Evolutionary conservation across 2,797 vertebrate species (phyloP), one percentile per base, ranked within the genome.

Genomic region (Siniperca scherzeri): DNA sequence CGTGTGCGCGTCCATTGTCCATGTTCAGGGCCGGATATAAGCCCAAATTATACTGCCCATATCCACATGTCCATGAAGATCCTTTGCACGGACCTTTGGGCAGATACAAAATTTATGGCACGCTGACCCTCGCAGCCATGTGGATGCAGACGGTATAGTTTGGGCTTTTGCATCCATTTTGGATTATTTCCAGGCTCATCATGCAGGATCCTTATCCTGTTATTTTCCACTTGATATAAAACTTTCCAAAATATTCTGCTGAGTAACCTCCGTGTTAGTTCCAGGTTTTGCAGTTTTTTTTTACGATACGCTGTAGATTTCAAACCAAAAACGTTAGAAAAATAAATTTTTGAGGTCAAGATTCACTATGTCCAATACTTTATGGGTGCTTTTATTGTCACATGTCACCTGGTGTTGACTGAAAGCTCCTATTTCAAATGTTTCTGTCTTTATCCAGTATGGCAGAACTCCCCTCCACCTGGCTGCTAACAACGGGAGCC

Each of bases 401-500:
- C 14, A 1, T 27, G 5, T 70, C 14, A 27, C 21, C 16, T n/a
- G 2, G 6, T 30, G 42, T 50, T 14, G 40, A 25, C 52, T 67
- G 9, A 59, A 65, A 78, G 30, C 27, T 40, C 3, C 7, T 36
- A 19, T 14, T 22, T 22, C 3, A 11, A 73, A 7, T 36, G 5
- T 44, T 36, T n/a, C 9, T 86, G 2, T 61, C 44, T 44, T 67
- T 14, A 5, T 72, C 8, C 93, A 99, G 98, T 97, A 97, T 30
- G 98, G 98, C 78, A 96, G 96, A 73, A 99, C 98, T 0, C 96
- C 98, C 46, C 95, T 99, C 60, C 98, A 99, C 87, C 93, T 99
- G 66, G 97, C 98, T 4, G 96, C 98, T 25, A 97, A 97, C 92
- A 98, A 97, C 0, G 98, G 98, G 36, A 96, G 97, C 87, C 97